Conservation (phyloP, 2,888 invertebrate genomes). For the Petrolisthes cinctipes region DNA sequence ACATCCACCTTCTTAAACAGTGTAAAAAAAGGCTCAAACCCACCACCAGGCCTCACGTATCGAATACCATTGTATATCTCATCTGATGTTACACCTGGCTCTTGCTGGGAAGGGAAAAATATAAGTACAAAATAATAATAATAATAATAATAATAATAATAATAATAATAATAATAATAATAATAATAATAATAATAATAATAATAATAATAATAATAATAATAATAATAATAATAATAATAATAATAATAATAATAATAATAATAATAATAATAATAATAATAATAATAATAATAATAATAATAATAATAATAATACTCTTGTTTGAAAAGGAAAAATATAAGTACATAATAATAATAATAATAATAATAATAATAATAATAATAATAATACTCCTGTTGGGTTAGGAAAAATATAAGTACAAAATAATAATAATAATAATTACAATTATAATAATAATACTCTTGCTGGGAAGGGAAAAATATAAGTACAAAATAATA, state of each 20-base stretch:
- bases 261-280: background rate
- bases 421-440: too few species aligned
- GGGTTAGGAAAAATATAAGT: too few species aligned
- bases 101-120: constrained; percentile 69
- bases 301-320: background rate
- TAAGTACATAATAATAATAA: background rate
- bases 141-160: too few species aligned
- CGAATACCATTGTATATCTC: constrained; percentile 72
- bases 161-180: background rate
- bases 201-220: constrained; percentile 7
- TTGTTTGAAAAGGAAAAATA: background rate
- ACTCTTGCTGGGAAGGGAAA: too few species aligned
- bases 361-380: too few species aligned
- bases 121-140: background rate
- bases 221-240: background rate
- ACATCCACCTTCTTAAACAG: constrained; percentile 71
- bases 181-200: background rate
- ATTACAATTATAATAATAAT: too few species aligned
- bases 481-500: too few species aligned
- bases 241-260: constrained; percentile 7
- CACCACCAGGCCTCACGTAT: constrained; percentile 72
- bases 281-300: background rate
- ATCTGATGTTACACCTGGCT: constrained; percentile 70
- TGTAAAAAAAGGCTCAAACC: constrained; percentile 71
- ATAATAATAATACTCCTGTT: too few species aligned